Evolutionary conservation across 2,113 vertebrate genomes (phyloP), one percentile per base, ranked within the genome.

Genomic region (Rattus norvegicus): DNA sequence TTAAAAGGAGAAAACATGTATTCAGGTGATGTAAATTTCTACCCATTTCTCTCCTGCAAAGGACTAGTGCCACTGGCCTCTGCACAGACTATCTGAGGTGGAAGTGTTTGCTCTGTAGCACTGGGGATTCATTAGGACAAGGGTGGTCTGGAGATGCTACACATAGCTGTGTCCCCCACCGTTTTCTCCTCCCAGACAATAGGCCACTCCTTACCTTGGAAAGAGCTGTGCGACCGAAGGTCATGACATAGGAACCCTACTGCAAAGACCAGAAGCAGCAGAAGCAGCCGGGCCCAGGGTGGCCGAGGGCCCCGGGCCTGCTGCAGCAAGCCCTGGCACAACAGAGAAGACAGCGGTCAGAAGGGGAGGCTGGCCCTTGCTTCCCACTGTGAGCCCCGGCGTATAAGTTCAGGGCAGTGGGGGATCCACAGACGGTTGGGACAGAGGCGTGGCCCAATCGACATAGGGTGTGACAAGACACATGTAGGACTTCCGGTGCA

Each of bases 191-290:
- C 56, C 70, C 65, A 14, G 63, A 63, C 61, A 30, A 73, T 17
- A 70, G 63, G 73, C 36, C 28, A 36, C 67, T 54, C 5, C 97
- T 28, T 52, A 99, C 99, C 99, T 98, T 99, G 94, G 94, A 99
- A 99, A 20, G 99, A 99, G 63, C 99, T 98, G 0, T 99, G 99
- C 0, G 98, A 99, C 89, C 97, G 97, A 95, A 99, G 1, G 16
- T 99, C 99, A 0, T 99, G 99, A 91, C 98, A 98, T 0, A 99
- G 90, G 97, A 99, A 99, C 1, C 99, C 99, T 0, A 98, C 59
- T 0, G 75, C 49, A 0, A 99, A 99, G 77, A 99, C 93, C 3
- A 99, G 95, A 90, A 99, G 33, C 61, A 99, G 84, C 10, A 99
- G 96, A 63, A 99, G 96, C 87, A 99, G 98, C 36, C 98, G 98